A percentile compares a stretch with the other conserved stretches of the same genome.
phyloP scores from a whole-genome alignment of 1,140 invertebrate species.

The Teleogryllus occipitalis region DNA sequence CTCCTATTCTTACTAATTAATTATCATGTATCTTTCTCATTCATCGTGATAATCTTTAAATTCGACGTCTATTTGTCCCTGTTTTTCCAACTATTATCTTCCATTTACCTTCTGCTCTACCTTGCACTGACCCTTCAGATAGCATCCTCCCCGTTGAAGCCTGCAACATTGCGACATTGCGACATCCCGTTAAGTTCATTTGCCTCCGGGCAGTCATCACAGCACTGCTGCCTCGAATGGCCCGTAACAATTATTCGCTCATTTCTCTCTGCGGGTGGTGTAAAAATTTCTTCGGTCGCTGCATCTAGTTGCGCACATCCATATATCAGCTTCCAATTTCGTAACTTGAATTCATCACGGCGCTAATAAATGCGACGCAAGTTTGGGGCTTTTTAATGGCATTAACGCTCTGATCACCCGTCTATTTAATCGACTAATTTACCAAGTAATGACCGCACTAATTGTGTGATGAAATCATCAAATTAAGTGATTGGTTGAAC shows the following conservation, averaged over 20 bases:
- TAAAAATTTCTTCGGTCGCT: neutral
- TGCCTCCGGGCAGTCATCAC: neutral
- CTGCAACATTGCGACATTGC: neutral
- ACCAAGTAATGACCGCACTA: neutral
- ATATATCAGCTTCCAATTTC: neutral
- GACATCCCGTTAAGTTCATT: neutral
- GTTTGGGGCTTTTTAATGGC: neutral
- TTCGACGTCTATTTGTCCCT: too few relatives aligned
- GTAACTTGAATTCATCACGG: neutral
- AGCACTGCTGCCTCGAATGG: neutral
- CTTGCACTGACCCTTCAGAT: too few relatives aligned
- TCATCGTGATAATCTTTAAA: too few relatives aligned
- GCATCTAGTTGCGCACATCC: neutral
- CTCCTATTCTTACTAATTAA: too few relatives aligned
- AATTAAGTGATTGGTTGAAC: neutral
- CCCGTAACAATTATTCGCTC: neutral
- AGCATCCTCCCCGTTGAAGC: too few relatives aligned
- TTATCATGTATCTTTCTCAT: too few relatives aligned
- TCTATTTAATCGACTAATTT: slow-evolving; percentile 2
- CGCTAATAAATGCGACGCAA: neutral
- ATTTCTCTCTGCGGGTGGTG: neutral
- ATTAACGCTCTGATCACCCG: neutral
- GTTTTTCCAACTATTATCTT: too few relatives aligned
- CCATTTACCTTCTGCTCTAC: too few relatives aligned
- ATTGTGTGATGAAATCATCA: neutral